Conservation (phyloP, 2,113 vertebrate species). For the Aegithalos caudatus region DNA sequence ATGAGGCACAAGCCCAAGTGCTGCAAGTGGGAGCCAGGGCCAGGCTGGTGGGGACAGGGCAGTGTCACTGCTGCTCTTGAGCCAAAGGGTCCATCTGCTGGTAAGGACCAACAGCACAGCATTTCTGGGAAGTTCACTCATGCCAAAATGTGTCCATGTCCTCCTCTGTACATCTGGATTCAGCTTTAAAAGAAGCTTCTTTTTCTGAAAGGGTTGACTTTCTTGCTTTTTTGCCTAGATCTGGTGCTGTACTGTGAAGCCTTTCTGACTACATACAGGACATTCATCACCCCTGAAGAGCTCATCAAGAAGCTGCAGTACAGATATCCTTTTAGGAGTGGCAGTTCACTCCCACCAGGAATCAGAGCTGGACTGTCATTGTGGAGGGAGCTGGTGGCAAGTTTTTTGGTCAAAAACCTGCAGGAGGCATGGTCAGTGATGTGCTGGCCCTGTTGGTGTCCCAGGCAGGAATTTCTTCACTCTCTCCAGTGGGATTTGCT, state of each 20-base stretch:
- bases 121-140: background rate
- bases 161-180: background rate
- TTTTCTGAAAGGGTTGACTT: background rate
- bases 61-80: background rate
- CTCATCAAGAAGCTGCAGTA: constrained; percentile 98
- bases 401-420: background rate
- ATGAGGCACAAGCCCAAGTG: background rate
- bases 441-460: background rate
- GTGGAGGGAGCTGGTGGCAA: background rate
- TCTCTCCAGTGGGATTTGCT: background rate
- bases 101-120: background rate
- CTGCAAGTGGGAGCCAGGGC: background rate
- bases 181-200: background rate
- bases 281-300: constrained; percentile 94
- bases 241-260: constrained; percentile 98
- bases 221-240: constrained; percentile 72
- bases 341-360: background rate
- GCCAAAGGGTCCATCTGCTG: constrained; percentile 39
- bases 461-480: background rate
- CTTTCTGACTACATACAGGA: constrained; percentile 96
- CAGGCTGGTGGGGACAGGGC: background rate
- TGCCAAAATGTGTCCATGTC: background rate
- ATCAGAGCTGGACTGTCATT: accelerated
- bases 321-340: constrained; percentile 89
- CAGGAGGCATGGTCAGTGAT: background rate